Evolutionary conservation across 2,797 vertebrate species (phyloP).

Genomic region (Alosa sapidissima): DNA sequence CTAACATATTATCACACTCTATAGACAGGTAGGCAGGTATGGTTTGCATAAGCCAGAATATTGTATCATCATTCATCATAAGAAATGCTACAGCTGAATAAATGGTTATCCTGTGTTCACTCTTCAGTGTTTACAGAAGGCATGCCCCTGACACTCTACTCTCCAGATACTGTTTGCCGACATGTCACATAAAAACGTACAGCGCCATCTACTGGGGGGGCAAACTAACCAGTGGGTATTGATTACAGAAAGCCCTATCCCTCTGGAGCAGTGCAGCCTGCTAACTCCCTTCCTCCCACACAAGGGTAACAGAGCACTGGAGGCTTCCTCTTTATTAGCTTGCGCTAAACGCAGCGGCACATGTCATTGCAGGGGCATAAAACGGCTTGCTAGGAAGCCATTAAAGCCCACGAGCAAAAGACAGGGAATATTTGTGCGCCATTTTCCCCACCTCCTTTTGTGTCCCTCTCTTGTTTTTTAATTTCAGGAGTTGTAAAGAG

Average conservation of each 20-base stretch:
- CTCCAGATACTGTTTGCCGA: neutral
- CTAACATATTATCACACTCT: neutral
- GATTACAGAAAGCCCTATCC: neutral
- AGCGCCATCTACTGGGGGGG: neutral
- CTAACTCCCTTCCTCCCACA: neutral
- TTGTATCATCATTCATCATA: neutral
- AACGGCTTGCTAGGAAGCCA: conserved; percentile 50
- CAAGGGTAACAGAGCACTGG: neutral
- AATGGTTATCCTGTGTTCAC: neutral
- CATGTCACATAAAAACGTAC: conserved; percentile 2
- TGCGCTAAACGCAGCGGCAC: conserved; percentile 50
- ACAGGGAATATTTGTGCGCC: neutral
- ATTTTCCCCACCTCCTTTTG: neutral
- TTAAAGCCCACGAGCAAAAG: conserved; percentile 32
- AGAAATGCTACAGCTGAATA: neutral
- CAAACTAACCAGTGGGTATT: neutral
- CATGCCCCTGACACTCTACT: neutral
- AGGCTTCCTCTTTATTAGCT: conserved; percentile 46
- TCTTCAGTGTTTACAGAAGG: neutral
- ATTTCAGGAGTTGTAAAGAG: conserved; percentile 50
- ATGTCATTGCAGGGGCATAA: conserved; percentile 53
- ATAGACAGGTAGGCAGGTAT: neutral
- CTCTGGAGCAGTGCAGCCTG: neutral
- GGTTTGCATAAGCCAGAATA: neutral
- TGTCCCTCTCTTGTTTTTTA: conserved; percentile 45